These are phyloP conservation scores for Andricus curvator DNA, from an alignment of 2,888 invertebrate genomes.

Conservation along the genomic window DNA sequence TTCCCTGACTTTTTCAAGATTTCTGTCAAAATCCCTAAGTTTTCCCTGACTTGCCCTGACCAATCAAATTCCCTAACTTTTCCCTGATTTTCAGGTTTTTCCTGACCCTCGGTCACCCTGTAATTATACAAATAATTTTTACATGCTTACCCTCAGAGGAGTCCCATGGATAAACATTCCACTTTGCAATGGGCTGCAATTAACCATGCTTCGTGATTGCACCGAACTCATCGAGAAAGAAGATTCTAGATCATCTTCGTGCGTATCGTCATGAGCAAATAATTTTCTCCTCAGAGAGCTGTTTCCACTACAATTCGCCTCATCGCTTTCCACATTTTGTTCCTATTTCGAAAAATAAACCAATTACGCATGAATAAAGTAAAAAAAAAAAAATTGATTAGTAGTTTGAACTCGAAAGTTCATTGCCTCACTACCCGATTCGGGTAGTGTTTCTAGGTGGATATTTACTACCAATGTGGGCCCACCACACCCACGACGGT, in stretches of 20 bases:
- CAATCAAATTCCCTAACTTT: too few species aligned
- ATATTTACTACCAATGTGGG: too few species aligned
- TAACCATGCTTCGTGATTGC: conserved; percentile 51
- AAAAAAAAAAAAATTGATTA: too few species aligned
- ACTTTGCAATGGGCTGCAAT: conserved; percentile 70
- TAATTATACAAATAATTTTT: conserved; percentile 28
- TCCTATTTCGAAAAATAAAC: conserved; percentile 61
- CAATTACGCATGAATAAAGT: conserved; percentile 65
- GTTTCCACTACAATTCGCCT: conserved; percentile 71
- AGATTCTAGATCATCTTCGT: conserved; percentile 56
- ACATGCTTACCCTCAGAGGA: conserved; percentile 64
- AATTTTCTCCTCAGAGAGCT: conserved; percentile 73
- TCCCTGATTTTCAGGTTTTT: too few species aligned
- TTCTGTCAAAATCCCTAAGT: too few species aligned
- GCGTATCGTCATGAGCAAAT: conserved; percentile 63
- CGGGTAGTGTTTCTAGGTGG: too few species aligned
- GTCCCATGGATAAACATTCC: conserved; percentile 70
- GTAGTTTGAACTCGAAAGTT: too few species aligned
- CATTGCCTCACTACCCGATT: too few species aligned
- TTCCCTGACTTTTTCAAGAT: too few species aligned
- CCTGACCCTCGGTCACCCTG: too few species aligned
- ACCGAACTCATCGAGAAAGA: conserved; percentile 65
- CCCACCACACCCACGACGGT: too few species aligned
- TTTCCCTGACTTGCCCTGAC: too few species aligned
- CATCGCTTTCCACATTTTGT: conserved; percentile 71